A percentile compares a stretch with the other conserved stretches of the same genome.
Evolutionary conservation across 2,113 vertebrate species (phyloP).

Genomic region (Myotis lucifugus): DNA sequence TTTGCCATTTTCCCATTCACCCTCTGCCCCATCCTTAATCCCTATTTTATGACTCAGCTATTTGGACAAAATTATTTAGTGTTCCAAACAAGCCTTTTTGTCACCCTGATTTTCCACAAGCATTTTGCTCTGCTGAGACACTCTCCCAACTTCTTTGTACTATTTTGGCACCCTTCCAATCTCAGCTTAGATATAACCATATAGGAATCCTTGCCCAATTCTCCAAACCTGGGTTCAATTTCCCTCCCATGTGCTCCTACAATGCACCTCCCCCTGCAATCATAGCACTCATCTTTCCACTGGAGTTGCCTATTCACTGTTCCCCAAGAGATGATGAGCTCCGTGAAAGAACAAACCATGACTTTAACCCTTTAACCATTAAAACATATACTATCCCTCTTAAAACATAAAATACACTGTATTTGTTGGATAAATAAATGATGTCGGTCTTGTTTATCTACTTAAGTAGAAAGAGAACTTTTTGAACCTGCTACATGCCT

Average conservation of each 20-base stretch:
- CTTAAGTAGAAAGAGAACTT: constrained; percentile 9
- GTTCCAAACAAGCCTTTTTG: background rate
- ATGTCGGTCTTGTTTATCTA: background rate
- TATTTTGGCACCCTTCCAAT: background rate
- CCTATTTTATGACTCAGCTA: background rate
- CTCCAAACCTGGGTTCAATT: background rate
- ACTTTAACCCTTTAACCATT: background rate
- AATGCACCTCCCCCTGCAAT: background rate
- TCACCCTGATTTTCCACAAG: background rate
- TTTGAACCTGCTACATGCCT: background rate
- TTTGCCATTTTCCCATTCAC: background rate
- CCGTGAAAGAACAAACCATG: background rate
- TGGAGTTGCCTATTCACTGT: background rate
- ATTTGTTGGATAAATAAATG: constrained; percentile 2
- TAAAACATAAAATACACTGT: background rate
- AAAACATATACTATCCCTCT: background rate
- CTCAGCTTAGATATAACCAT: background rate
- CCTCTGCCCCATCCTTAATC: background rate
- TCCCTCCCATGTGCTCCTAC: background rate
- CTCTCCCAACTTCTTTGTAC: background rate
- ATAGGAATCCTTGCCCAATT: background rate
- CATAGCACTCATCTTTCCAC: background rate
- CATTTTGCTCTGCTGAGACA: background rate
- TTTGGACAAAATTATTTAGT: background rate
- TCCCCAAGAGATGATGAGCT: background rate